A percentile compares a stretch with the other conserved stretches of the same genome.
These are phyloP conservation scores for Spinus olivaceus DNA, from an alignment of 2,797 vertebrate genomes.

Conservation along the genomic window DNA sequence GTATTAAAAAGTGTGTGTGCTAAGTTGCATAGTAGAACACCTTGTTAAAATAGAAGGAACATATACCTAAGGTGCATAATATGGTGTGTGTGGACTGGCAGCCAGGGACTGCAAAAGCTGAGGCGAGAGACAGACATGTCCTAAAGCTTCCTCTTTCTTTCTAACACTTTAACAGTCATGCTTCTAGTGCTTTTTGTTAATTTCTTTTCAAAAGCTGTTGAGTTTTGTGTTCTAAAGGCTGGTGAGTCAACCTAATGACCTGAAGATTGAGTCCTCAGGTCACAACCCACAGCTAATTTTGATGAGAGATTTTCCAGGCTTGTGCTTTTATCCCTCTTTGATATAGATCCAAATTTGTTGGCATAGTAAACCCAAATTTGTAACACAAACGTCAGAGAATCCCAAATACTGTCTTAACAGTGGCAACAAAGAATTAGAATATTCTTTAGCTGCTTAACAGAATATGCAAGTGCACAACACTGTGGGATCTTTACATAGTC, in stretches of 20 bases:
- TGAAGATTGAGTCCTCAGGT: not conserved
- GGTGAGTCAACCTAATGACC: not conserved
- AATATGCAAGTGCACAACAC: not conserved
- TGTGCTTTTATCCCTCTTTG: not conserved
- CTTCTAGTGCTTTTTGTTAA: not conserved
- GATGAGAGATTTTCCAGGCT: not conserved
- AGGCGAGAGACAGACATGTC: not conserved
- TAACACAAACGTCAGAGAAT: rapidly evolving
- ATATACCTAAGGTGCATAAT: not conserved
- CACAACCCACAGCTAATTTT: not conserved
- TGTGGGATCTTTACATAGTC: not conserved
- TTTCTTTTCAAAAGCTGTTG: not conserved
- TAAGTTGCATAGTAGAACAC: not conserved
- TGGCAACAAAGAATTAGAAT: not conserved
- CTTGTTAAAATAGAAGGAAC: not conserved
- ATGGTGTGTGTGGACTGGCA: not conserved
- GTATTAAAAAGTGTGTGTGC: not conserved
- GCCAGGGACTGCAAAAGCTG: not conserved
- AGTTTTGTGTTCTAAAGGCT: not conserved
- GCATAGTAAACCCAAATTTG: not conserved
- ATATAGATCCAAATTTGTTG: not conserved
- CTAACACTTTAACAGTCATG: not conserved
- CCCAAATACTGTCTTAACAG: not conserved
- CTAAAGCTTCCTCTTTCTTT: constrained; percentile 12
- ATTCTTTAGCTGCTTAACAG: not conserved